A percentile compares a stretch with the other conserved stretches of the same genome.
Conservation (phyloP, 2,888 invertebrate genomes). For the Drosophila longiperda region DNA sequence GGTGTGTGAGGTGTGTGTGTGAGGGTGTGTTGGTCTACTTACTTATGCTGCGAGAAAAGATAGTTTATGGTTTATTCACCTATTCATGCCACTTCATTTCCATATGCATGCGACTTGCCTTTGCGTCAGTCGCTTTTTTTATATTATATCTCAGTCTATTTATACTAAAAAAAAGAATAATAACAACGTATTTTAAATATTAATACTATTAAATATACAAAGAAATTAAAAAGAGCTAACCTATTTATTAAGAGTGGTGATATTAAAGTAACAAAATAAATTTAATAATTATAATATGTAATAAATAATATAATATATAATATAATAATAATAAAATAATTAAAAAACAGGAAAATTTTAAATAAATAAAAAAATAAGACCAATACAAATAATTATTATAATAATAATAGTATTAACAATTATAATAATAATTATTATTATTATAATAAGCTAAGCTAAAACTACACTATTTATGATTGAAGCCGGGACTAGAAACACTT, state of each 20-base stretch:
- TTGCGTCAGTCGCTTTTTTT: background rate
- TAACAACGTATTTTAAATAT: background rate
- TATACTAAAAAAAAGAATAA: background rate
- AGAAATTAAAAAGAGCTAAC: no score
- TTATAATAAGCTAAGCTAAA: background rate
- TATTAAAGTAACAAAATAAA: no score
- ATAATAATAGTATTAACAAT: background rate
- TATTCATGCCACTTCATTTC: conserved; percentile 12
- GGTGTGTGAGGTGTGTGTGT: background rate
- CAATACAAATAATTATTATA: background rate
- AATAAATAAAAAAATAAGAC: no score
- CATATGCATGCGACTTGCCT: conserved; percentile 4
- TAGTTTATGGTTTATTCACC: conserved; percentile 24
- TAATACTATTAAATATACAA: no score
- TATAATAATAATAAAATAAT: no score
- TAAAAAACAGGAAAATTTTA: no score
- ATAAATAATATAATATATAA: no score
- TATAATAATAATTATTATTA: background rate
- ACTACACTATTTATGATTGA: background rate
- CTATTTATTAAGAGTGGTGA: no score
- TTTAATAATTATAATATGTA: no score
- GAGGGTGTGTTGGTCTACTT: conserved; percentile 3
- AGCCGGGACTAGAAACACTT: background rate
- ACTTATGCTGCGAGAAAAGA: conserved; percentile 9
- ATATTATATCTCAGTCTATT: background rate